phyloP scores from a whole-genome alignment of 2,797 vertebrate species.

The Allobates femoralis region DNA sequence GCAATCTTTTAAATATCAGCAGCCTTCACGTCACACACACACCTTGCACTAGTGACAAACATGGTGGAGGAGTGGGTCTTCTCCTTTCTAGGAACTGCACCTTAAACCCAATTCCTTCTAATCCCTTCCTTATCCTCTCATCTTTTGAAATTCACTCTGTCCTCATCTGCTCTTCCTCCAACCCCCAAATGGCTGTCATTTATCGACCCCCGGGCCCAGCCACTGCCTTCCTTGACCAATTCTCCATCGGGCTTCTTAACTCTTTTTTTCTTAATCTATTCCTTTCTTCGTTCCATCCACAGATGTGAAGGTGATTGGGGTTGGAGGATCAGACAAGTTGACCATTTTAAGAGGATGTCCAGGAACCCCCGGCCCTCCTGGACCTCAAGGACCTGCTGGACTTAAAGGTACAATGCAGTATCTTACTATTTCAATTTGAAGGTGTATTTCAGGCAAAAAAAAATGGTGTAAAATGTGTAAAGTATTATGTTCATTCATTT shows the following conservation, averaged over 20 bases:
- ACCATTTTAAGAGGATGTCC: constrained; percentile 51
- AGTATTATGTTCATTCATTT: too few species aligned
- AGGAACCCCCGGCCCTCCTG: constrained; percentile 34
- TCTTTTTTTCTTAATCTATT: not conserved
- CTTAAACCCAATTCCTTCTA: too few species aligned
- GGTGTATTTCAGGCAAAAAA: not conserved
- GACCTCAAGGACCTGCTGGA: constrained; percentile 26
- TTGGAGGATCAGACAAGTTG: constrained; percentile 47
- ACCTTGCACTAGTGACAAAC: not conserved
- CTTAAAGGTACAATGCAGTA: not conserved
- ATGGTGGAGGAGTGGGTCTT: too few species aligned
- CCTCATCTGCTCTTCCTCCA: too few species aligned
- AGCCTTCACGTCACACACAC: too few species aligned
- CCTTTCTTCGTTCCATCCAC: not conserved
- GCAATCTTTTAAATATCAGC: too few species aligned
- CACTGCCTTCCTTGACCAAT: not conserved
- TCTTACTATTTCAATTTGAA: not conserved
- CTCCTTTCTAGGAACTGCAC: too few species aligned
- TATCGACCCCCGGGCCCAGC: too few species aligned
- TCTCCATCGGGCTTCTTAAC: not conserved
- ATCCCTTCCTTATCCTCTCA: too few species aligned
- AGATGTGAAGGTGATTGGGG: constrained; percentile 45
- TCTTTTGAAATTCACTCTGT: too few species aligned
- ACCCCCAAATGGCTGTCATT: too few species aligned
- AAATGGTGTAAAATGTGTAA: too few species aligned